A percentile compares a stretch with the other conserved stretches of the same genome.
These are phyloP conservation scores for Candoia aspera DNA, from an alignment of 2,113 vertebrate species.

Conservation along the genomic window DNA sequence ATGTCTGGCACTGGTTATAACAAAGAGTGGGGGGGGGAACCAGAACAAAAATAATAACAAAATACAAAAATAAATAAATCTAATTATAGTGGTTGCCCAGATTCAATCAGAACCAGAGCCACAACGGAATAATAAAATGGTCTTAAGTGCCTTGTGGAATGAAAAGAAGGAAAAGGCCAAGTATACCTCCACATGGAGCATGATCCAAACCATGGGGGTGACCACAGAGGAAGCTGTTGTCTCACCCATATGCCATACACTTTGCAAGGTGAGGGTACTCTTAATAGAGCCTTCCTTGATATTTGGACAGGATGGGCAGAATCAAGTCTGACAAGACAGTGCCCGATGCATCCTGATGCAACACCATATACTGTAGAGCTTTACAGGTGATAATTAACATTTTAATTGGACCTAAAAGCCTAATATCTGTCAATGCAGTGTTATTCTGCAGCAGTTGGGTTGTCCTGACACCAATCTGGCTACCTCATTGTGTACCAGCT, in stretches of 20 bases:
- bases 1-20: neutral
- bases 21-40: neutral
- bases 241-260: neutral
- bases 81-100: neutral
- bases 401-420: neutral
- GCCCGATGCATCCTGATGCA: neutral
- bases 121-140: neutral
- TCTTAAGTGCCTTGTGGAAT: neutral
- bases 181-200: neutral
- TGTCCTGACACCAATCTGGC: neutral
- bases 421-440: neutral
- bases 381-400: neutral
- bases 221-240: neutral
- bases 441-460: neutral
- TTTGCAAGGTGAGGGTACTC: neutral
- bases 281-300: neutral
- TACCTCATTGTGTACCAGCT: neutral
- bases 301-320: neutral
- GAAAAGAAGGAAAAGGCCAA: neutral
- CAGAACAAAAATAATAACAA: neutral
- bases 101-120: neutral
- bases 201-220: neutral
- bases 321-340: neutral
- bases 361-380: neutral
- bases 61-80: too few relatives aligned